Conservation (phyloP, 2,113 vertebrate genomes). For the Phaethon lepturus region DNA sequence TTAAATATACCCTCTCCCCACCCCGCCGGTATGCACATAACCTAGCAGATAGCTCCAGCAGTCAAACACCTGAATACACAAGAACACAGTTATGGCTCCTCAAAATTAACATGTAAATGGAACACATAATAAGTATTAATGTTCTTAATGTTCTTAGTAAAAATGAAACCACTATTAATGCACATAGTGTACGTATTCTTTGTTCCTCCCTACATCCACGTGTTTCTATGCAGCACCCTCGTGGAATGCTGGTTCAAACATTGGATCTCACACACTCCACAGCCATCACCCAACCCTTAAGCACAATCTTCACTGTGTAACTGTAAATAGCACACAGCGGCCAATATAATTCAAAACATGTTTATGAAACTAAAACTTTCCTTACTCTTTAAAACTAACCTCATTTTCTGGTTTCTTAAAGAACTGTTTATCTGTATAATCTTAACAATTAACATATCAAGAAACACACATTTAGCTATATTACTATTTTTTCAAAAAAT, state of each 20-base stretch:
- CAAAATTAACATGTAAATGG: neutral
- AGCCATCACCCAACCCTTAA: neutral
- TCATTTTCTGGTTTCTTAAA: neutral
- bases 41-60: neutral
- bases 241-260: neutral
- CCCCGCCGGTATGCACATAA: neutral
- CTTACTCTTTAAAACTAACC: neutral
- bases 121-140: neutral
- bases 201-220: neutral
- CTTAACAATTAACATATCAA: neutral
- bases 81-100: neutral
- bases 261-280: neutral
- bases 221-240: neutral
- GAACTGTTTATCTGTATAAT: neutral
- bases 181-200: fast-evolving
- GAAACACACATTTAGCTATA: neutral
- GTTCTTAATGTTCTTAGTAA: neutral
- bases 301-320: neutral
- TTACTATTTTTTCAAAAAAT: neutral
- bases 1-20: neutral
- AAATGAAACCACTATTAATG: neutral
- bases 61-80: neutral
- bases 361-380: neutral
- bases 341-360: neutral
- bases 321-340: neutral